Percentiles rank a stretch among this genome's conserved stretches.
Conservation (phyloP, 2,888 invertebrate species). For the Nomada fabriciana region DNA sequence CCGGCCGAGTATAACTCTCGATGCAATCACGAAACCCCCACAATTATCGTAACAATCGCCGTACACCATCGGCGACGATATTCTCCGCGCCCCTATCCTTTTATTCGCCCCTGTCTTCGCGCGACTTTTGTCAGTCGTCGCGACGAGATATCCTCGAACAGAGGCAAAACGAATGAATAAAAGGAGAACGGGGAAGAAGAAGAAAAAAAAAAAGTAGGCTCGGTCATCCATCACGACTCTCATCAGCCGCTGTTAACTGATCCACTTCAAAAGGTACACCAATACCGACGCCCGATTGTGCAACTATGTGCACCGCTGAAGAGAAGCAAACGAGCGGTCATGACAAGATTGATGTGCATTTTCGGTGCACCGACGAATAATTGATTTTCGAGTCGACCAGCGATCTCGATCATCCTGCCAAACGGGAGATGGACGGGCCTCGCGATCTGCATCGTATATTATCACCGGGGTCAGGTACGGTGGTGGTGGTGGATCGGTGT, state of each 20-base stretch:
- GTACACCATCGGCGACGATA: too few relatives aligned
- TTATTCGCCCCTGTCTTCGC: accelerated
- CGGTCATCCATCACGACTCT: conserved; percentile 61
- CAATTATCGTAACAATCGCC: too few relatives aligned
- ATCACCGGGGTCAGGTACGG: conserved; percentile 16
- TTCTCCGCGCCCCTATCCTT: too few relatives aligned
- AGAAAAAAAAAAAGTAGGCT: conserved; percentile 7
- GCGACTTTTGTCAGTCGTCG: background rate
- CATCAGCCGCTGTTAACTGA: conserved; percentile 66
- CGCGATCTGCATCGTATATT: conserved; percentile 63
- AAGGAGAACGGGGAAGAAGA: background rate
- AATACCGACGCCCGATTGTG: conserved; percentile 58
- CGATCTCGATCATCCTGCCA: conserved; percentile 71
- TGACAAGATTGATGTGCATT: conserved; percentile 75
- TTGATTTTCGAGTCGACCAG: conserved; percentile 74
- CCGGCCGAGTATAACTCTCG: too few relatives aligned
- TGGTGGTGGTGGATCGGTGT: too few relatives aligned
- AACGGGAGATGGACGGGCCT: conserved; percentile 60
- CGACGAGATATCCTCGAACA: background rate
- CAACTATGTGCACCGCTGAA: conserved; percentile 62
- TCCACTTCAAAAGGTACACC: conserved; percentile 67
- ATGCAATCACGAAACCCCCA: too few relatives aligned
- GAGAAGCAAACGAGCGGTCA: conserved; percentile 68
- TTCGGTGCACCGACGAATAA: conserved; percentile 74
- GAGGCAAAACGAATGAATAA: background rate